phyloP scores from a whole-genome alignment of 2,113 vertebrate species.

The Micromys minutus region DNA sequence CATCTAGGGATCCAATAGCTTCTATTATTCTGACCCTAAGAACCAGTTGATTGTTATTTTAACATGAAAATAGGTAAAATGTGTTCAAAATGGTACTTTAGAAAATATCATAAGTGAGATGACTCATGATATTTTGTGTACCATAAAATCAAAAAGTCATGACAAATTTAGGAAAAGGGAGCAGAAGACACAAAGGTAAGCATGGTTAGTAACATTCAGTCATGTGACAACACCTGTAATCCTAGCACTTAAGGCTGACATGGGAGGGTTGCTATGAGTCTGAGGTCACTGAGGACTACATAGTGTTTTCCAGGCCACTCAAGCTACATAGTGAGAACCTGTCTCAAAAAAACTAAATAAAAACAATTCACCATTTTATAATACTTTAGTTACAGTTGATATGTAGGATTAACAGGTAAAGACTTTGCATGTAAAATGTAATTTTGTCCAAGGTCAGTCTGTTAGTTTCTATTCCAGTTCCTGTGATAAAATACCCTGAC shows the following conservation, averaged over 20 bases:
- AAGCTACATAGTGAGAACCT: too few relatives aligned
- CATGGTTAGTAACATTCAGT: background rate
- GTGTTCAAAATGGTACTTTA: background rate
- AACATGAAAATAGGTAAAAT: background rate
- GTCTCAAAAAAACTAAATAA: background rate
- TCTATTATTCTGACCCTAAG: background rate
- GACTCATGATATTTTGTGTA: background rate
- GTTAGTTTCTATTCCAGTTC: background rate
- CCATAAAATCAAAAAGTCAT: background rate
- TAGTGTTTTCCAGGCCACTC: too few relatives aligned
- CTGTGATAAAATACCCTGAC: background rate
- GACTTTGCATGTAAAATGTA: background rate
- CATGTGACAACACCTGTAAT: too few relatives aligned
- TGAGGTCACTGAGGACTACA: too few relatives aligned
- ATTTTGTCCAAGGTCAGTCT: background rate
- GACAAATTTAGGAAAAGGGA: constrained; percentile 22
- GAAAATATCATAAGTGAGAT: background rate
- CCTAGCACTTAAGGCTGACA: background rate
- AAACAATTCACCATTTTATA: background rate
- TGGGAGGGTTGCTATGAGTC: background rate
- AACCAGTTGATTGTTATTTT: background rate
- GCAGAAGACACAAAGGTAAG: background rate
- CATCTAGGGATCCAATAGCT: background rate
- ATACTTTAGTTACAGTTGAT: background rate
- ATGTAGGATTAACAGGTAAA: background rate